Base-by-base conservation (phyloP, 2,797 vertebrate genomes). In the Sphaeramia orbicularis region DNA sequence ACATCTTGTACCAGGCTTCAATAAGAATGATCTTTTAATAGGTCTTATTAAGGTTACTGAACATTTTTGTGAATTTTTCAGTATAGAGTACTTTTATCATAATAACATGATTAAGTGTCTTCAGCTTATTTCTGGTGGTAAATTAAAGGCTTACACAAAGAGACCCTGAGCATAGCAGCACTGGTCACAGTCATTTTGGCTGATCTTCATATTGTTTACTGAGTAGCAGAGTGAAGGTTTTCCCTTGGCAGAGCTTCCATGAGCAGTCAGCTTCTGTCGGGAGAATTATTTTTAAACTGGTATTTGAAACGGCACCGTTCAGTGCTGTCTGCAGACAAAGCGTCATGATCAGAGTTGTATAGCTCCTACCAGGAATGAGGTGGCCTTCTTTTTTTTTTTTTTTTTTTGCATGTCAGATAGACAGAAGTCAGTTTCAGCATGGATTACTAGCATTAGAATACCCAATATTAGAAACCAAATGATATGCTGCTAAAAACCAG, bases 261-360 rank as follows among this genome's bases (percentile, higher is more conserved):
- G 50, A 78, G 65, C 60, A 41, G 71, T 44, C 37, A 62, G 37
- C 47, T 71, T 78, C 65, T 70, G 51, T 58, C 41, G 24, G 24
- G 35, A 71, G 62, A 71, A 72, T 72, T 94, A 94, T 94, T 93
- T 93, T 91, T 93, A 93, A 89, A 90, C 86, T 93, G 94, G 69
- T 88, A 95, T 93, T 92, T 94, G 91, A 94, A 89, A 93, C 89
- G 55, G 16, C 82, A 82, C 84, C 73, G 88, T 79, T 73, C 74
- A 45, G 53, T 30, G 35, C 69, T 60, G 59, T 65, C 57, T 59
- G 12, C 27, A 1, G 14, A 11, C 45, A 18, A 3, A 54, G 43
- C 4, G 16, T n/a, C 4, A 1, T 21, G 16, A 60, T n/a, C 66
- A 32, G 21, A 42, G 65, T 44, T 49, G 65, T 78, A 47, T 56